Evolutionary conservation across 2,113 vertebrate species (phyloP).

Genomic region (Mixornis gularis): DNA sequence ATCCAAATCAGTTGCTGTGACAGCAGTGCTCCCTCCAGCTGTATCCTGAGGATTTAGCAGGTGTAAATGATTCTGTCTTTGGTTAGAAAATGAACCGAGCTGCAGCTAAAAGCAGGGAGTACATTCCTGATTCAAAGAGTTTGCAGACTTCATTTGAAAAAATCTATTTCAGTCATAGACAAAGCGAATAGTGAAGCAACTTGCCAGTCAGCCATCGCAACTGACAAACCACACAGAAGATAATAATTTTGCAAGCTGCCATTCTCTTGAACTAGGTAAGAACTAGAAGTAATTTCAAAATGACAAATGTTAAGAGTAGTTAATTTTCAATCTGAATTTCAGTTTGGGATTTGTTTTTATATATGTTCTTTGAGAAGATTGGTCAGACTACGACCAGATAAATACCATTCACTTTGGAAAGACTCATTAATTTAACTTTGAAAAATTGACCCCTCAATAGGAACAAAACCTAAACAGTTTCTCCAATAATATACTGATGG

Average conservation of each 20-base stretch:
- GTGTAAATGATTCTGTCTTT: not conserved
- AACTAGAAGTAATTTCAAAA: not conserved
- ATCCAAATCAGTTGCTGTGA: not conserved
- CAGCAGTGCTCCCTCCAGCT: not conserved
- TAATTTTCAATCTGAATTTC: not conserved
- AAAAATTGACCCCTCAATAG: not conserved
- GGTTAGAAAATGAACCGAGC: not conserved
- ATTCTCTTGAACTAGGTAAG: not conserved
- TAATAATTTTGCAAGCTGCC: not conserved
- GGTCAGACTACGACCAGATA: not conserved
- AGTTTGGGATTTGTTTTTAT: not conserved
- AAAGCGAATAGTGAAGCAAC: not conserved
- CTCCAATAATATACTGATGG: not conserved
- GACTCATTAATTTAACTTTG: not conserved
- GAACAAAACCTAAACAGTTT: not conserved
- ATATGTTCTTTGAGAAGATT: not conserved
- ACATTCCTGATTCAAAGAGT: not conserved
- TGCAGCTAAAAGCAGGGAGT: not conserved
- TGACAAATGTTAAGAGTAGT: not conserved
- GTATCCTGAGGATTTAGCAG: not conserved
- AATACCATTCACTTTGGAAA: not conserved
- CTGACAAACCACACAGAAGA: not conserved
- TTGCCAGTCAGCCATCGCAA: not conserved
- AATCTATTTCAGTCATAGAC: not conserved
- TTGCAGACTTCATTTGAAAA: not conserved